Percentiles rank a stretch among this genome's conserved stretches.
These are phyloP conservation scores for Ptychochromis oligacanthus DNA, from an alignment of 2,113 vertebrate species.

Conservation along the genomic window DNA sequence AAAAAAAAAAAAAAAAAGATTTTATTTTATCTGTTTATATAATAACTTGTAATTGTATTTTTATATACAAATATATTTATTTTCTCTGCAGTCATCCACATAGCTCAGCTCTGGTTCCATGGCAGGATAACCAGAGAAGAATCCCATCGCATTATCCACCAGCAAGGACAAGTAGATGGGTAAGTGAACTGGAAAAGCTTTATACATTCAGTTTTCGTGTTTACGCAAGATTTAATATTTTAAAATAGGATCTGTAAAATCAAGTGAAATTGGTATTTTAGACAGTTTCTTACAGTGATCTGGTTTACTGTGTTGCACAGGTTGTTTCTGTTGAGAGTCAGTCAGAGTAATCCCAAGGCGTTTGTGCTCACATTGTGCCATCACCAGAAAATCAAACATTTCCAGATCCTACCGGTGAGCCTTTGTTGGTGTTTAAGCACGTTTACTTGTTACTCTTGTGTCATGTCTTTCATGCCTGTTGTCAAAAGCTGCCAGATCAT, in stretches of 20 bases:
- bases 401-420: slow-evolving; percentile 95
- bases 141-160: slow-evolving; percentile 92
- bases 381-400: slow-evolving; percentile 99
- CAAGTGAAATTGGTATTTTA: neutral
- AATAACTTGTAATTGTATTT: no score
- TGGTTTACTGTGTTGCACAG: slow-evolving; percentile 69
- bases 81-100: slow-evolving; percentile 88
- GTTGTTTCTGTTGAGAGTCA: slow-evolving; percentile 95
- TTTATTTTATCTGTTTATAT: no score
- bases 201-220: neutral
- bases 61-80: neutral
- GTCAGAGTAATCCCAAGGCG: slow-evolving; percentile 98
- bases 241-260: neutral
- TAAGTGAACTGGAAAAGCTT: slow-evolving; percentile 64
- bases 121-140: slow-evolving; percentile 96
- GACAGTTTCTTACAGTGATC: neutral
- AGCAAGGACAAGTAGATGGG: slow-evolving; percentile 98
- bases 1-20: no score
- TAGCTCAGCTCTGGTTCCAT: slow-evolving; percentile 96
- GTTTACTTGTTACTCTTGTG: neutral
- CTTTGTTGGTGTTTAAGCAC: neutral
- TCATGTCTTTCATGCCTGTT: neutral
- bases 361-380: slow-evolving; percentile 98
- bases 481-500: neutral
- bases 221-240: neutral